Evolutionary conservation across 2,113 vertebrate species (phyloP).

Genomic region (Plecturocebus donacophilus): DNA sequence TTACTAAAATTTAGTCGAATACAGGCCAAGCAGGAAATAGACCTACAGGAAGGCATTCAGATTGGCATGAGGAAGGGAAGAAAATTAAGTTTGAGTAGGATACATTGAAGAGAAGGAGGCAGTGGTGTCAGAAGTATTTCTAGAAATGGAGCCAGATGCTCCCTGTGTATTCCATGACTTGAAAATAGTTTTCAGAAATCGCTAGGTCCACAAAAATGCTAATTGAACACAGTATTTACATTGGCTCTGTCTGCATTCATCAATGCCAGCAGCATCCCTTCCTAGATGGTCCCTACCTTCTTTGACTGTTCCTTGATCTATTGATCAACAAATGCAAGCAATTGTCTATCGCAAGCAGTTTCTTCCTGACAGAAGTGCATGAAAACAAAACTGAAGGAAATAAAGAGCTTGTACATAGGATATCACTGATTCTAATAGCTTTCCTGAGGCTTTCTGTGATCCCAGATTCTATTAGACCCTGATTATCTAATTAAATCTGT

Average conservation of each 20-base stretch:
- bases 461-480: background rate
- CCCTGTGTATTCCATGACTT: background rate
- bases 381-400: background rate
- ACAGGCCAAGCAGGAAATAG: background rate
- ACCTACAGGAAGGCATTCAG: background rate
- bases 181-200: slow-evolving; percentile 45
- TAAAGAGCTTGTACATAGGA: background rate
- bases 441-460: background rate
- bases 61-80: background rate
- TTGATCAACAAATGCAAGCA: slow-evolving; percentile 7
- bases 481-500: background rate
- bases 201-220: slow-evolving; percentile 24
- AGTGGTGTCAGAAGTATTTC: background rate
- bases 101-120: background rate
- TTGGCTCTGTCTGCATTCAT: background rate
- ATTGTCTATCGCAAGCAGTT: slow-evolving; percentile 15
- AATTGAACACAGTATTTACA: background rate
- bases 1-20: too few species aligned
- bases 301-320: slow-evolving; percentile 23
- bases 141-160: background rate
- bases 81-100: accelerated
- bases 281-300: background rate
- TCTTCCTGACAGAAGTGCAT: background rate
- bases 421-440: background rate
- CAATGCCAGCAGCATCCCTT: background rate